These are phyloP conservation scores for Geodia barretti DNA, from an alignment of 37 sponge, comb jelly and placozoan species.

Conservation along the genomic window DNA sequence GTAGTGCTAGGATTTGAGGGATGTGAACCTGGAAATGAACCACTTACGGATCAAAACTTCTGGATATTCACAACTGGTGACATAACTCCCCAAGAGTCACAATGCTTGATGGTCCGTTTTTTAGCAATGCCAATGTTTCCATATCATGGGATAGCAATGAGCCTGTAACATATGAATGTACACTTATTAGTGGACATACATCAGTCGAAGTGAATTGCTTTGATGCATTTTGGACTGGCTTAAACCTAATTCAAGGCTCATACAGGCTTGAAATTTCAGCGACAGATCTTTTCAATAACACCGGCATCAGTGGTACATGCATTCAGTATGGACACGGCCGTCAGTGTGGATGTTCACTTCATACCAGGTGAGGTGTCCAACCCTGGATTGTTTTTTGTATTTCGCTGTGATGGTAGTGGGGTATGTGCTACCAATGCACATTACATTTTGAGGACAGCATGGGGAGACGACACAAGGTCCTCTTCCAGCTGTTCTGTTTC, in stretches of 20 bases:
- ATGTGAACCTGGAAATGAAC: constrained; percentile 47
- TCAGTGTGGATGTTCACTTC: too few species aligned
- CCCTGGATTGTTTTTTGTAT: too few species aligned
- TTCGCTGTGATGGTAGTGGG: constrained; percentile 30
- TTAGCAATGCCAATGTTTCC: constrained; percentile 27
- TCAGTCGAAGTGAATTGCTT: constrained; percentile 15
- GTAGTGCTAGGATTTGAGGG: constrained; percentile 27
- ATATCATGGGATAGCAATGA: constrained; percentile 35
- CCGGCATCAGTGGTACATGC: too few species aligned
- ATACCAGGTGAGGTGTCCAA: too few species aligned
- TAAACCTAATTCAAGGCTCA: constrained; percentile 1
- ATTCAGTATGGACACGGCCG: too few species aligned
- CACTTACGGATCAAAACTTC: constrained; percentile 16
- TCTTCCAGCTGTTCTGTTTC: too few species aligned
- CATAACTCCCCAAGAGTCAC: constrained; percentile 30
- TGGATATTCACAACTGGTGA: constrained; percentile 45
- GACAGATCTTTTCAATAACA: constrained; percentile 8
- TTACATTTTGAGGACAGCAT: too few species aligned
- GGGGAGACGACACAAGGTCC: too few species aligned
- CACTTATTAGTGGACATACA: neutral
- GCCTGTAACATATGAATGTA: constrained; percentile 14
- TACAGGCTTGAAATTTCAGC: constrained; percentile 12
- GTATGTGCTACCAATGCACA: too few species aligned
- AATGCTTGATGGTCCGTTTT: neutral
- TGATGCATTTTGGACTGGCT: constrained; percentile 25